Evolutionary conservation across 2,888 invertebrate genomes (phyloP).

Genomic region (Drosophila rubida): DNA sequence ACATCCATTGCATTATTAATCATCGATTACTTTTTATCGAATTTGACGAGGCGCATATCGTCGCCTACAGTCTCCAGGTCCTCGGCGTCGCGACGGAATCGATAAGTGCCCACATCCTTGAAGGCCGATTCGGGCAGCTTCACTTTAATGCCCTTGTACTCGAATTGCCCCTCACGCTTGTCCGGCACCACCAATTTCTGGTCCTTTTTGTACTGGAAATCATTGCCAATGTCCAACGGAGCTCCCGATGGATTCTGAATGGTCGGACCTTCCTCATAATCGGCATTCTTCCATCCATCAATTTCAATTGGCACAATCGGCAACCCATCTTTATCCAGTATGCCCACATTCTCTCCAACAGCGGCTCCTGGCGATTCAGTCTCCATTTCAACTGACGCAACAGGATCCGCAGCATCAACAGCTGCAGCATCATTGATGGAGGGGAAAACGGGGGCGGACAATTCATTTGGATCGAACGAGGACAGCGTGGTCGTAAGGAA

Average conservation of each 20-base stretch:
- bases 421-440: neutral
- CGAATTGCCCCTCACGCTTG: slow-evolving; percentile 48
- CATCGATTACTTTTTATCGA: slow-evolving; percentile 44
- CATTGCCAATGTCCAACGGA: slow-evolving; percentile 62
- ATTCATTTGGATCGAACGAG: neutral
- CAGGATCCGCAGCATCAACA: neutral
- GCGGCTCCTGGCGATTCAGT: neutral
- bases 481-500: slow-evolving; percentile 42
- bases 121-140: slow-evolving; percentile 46
- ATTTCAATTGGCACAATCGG: slow-evolving; percentile 67
- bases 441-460: neutral
- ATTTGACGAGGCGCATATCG: slow-evolving; percentile 62
- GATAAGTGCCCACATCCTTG: slow-evolving; percentile 66
- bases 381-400: neutral
- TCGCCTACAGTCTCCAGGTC: slow-evolving; percentile 58
- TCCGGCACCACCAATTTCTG: slow-evolving; percentile 56
- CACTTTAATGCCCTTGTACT: slow-evolving; percentile 70
- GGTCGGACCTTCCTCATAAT: slow-evolving; percentile 31
- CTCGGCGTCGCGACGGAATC: slow-evolving; percentile 59
- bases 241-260: slow-evolving; percentile 31
- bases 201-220: slow-evolving; percentile 53
- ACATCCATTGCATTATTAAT: neutral
- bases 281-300: slow-evolving; percentile 59
- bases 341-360: neutral
- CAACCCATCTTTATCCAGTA: slow-evolving; percentile 50